Evolutionary conservation across 2,113 vertebrate species (phyloP), one percentile per base, ranked within the genome.

Genomic region (Pterocles gutturalis): DNA sequence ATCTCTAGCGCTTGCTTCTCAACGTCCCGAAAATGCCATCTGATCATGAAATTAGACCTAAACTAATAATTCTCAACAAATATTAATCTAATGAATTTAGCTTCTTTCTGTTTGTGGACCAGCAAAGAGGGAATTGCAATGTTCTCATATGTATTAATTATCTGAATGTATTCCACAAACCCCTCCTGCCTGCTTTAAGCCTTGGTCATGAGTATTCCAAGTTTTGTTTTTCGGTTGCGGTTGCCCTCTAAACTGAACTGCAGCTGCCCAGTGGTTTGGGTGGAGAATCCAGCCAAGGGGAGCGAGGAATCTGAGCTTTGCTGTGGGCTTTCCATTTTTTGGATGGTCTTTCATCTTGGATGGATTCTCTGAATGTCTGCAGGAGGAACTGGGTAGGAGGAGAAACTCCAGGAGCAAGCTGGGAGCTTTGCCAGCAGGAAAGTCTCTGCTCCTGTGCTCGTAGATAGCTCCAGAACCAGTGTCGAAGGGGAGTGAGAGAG

Each of bases 61-160:
- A 96, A 92, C 92, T 94, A 95, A 95, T 95, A 96, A 92, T 70
- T 95, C 94, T 96, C 94, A 61, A 96, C 94, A 95, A 97, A 96
- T 96, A 97, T 92, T 96, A 93, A 95, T 51, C 95, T 92, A 97
- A 96, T 97, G 91, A 97, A 95, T 97, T 95, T 92, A 72, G 36
- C 81, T 95, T 28, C 81, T 89, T 34, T 95, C 66, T 96, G 91
- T 95, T 96, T 97, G 94, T 95, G 94, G 93, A 57, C 53, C 79
- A 76, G 94, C 92, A 87, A 38, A 46, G 91, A 94, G 89, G 73
- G 94, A 97, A 92, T 80, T 57, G 87, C 89, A 87, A n/a, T 83
- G 77, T 92, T 89, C 95, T 96, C 53, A 2, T 24, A 51, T 9
- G 73, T 91, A 38, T 92, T 96, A 93, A 97, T 95, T 79, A 46